These are phyloP conservation scores for Nezara viridula DNA, from an alignment of 2,888 invertebrate genomes.

Conservation along the genomic window DNA sequence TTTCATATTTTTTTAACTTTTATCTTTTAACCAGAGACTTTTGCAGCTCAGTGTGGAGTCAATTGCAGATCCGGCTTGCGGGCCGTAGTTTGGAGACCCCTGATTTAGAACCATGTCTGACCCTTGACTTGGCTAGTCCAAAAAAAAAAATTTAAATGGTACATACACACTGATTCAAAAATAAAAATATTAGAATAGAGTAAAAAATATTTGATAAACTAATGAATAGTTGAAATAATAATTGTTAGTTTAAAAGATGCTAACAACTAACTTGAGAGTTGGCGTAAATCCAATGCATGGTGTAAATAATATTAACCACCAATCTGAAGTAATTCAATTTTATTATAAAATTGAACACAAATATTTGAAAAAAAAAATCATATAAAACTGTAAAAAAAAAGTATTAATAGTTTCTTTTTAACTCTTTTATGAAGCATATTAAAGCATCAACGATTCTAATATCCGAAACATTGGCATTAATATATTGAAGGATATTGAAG, in stretches of 20 bases:
- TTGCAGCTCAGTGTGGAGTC: too few relatives aligned
- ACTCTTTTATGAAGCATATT: not conserved
- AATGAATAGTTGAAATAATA: not conserved
- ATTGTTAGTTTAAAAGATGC: not conserved
- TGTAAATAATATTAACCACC: not conserved
- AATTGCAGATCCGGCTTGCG: too few relatives aligned
- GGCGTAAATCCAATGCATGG: not conserved
- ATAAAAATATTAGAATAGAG: not conserved
- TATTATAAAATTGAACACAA: not conserved
- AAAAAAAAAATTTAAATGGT: not conserved
- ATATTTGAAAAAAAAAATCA: not conserved
- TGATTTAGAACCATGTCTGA: not conserved
- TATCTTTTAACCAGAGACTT: too few relatives aligned
- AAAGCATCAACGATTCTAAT: not conserved
- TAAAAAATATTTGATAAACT: not conserved
- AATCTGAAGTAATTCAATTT: not conserved
- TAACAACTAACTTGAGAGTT: conserved; percentile 1
- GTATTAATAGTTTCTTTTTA: not conserved
- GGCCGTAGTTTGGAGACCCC: too few relatives aligned
- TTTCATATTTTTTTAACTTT: too few relatives aligned
- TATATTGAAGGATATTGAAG: too few relatives aligned
- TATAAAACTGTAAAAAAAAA: not conserved
- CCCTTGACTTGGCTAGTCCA: too few relatives aligned
- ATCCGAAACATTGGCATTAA: too few relatives aligned
- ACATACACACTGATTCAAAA: not conserved